phyloP scores from a whole-genome alignment of 1,140 invertebrate genomes.

The Ceratina australensis region DNA sequence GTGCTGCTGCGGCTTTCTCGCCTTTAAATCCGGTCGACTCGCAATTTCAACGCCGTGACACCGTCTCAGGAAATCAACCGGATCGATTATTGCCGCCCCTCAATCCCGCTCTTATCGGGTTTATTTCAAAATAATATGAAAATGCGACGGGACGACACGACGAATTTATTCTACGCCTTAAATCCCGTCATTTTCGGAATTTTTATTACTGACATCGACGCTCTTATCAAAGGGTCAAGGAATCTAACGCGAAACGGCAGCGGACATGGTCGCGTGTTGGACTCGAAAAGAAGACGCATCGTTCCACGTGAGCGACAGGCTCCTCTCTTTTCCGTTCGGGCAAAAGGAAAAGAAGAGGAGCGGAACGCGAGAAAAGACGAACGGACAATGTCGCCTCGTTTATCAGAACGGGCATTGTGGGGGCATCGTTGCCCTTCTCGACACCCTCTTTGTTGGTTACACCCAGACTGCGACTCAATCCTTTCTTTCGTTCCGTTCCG shows the following conservation, averaged over 20 bases:
- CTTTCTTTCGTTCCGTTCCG: conserved; percentile 74
- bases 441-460: conserved; percentile 78
- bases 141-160: too few species aligned
- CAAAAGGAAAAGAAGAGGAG: conserved; percentile 40
- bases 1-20: conserved; percentile 52
- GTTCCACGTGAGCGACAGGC: conserved; percentile 48
- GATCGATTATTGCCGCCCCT: conserved; percentile 44
- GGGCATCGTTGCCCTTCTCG: conserved; percentile 72
- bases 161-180: too few species aligned
- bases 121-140: not conserved
- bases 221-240: too few species aligned
- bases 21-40: conserved; percentile 60
- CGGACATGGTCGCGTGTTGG: conserved; percentile 21
- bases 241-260: not conserved
- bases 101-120: conserved; percentile 21
- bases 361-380: conserved; percentile 32
- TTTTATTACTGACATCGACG: too few species aligned
- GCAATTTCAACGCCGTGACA: conserved; percentile 49
- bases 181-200: too few species aligned
- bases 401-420: conserved; percentile 70
- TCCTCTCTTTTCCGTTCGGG: conserved; percentile 31
- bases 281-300: conserved; percentile 38
- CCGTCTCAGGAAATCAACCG: conserved; percentile 43
- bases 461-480: conserved; percentile 74
- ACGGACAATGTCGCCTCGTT: conserved; percentile 69